Percentiles rank a stretch among this genome's conserved stretches.
Evolutionary conservation across 2,888 invertebrate species (phyloP).

Genomic region (Vandiemenella viatica): DNA sequence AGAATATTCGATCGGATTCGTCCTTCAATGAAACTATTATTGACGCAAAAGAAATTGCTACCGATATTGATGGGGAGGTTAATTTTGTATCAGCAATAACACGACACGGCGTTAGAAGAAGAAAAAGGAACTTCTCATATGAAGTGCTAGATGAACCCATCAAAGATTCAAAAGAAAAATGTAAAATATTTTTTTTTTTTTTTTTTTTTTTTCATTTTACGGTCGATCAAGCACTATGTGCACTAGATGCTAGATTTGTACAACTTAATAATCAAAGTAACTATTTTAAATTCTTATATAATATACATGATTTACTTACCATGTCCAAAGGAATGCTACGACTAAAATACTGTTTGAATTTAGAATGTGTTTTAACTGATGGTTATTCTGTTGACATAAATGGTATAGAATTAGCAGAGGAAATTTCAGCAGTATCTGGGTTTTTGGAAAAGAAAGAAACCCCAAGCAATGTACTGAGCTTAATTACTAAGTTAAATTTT

Average conservation of each 20-base stretch:
- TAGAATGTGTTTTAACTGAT: too few species aligned
- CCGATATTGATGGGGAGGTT: background rate
- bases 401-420: background rate
- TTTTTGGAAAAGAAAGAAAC: too few species aligned
- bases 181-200: too few species aligned
- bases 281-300: background rate
- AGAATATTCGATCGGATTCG: background rate
- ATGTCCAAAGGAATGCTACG: background rate
- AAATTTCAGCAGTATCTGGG: too few species aligned
- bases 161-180: background rate
- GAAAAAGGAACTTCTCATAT: too few species aligned
- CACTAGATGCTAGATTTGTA: background rate
- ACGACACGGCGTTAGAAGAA: background rate
- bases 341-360: too few species aligned
- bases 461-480: too few species aligned
- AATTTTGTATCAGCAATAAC: background rate
- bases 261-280: background rate
- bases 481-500: background rate
- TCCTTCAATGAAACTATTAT: too few species aligned
- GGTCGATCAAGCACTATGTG: background rate
- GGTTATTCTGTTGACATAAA: background rate
- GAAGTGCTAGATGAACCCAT: background rate
- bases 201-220: constrained; percentile 1
- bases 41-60: background rate
- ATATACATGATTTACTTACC: background rate